A percentile compares a stretch with the other conserved stretches of the same genome.
Conservation (phyloP, 1,140 invertebrate species). For the Microplitis demolitor region DNA sequence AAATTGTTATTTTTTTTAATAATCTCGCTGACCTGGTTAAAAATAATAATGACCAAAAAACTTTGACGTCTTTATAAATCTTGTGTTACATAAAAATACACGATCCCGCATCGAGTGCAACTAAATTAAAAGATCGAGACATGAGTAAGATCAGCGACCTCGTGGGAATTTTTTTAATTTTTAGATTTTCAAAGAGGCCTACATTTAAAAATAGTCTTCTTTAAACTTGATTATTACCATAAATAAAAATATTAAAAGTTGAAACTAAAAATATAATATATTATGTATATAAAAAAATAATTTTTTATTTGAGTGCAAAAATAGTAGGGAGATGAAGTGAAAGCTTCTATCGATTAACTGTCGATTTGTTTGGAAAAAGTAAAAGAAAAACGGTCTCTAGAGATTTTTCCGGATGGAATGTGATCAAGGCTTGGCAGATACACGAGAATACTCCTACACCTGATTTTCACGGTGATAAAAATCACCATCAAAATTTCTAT, state of each 20-base stretch:
- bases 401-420: constrained; percentile 41
- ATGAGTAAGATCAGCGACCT: constrained; percentile 30
- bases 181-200: constrained; percentile 1
- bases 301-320: constrained; percentile 20
- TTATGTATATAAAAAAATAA: background rate
- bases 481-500: constrained; percentile 2
- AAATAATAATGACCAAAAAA: background rate
- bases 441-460: constrained; percentile 57
- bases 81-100: background rate
- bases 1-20: too few relatives aligned
- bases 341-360: constrained; percentile 57
- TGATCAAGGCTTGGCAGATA: constrained; percentile 52
- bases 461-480: constrained; percentile 34
- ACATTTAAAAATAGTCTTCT: too few relatives aligned
- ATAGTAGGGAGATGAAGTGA: constrained; percentile 29
- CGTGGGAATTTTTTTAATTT: constrained; percentile 34
- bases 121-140: constrained; percentile 22
- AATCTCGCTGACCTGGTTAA: background rate
- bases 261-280: background rate
- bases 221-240: too few relatives aligned
- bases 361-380: constrained; percentile 57
- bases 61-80: background rate
- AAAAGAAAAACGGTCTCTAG: constrained; percentile 57
- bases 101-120: constrained; percentile 38
- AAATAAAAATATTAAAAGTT: background rate